Evolutionary conservation across 2,797 vertebrate species (phyloP), one percentile per base, ranked within the genome.

Genomic region (Ambastaia sidthimunki): DNA sequence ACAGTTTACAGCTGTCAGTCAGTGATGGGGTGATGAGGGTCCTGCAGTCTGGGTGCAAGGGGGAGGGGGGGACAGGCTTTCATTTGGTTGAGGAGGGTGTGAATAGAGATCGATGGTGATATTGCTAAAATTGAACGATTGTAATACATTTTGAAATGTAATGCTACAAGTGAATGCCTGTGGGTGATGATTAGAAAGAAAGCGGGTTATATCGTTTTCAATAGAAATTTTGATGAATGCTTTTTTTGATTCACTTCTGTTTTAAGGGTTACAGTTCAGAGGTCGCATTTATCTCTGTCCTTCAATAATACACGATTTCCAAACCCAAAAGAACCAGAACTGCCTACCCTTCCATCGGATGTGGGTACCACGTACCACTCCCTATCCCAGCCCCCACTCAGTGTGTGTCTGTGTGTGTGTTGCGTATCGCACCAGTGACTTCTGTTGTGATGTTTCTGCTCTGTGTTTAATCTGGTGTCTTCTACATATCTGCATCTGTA

Each of bases 351-450:
- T 66, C 50, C 34, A 21, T 80, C 74, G 69, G 67, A 72, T 65
- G 65, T 48, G 31, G 62, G 60, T 76, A 78, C 78, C 74, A 82
- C 57, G n/a, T n/a, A n/a, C n/a, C n/a, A n/a, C n/a, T 84, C 74
- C 84, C 75, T 74, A 23, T 78, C 79, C 79, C 82, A 74, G 11
- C 81, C 83, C 81, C 83, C 83, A 78, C 70, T 60, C 57, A 21
- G 15, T 55, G 54, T 62, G 76, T 76, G 71, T 60, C 67, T 37
- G 11, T 55, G 55, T 54, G 76, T 76, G 71, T 62, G 71, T 47
- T 80, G 63, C 69, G 75, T 41, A 67, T 80, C 59, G 12, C 28
- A 65, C 50, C 31, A 44, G 69, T 66, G 59, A n/a, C 62, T 76
- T 71, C 62, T 66, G 52, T 72, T 57, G 60, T 70, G n/a, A 71